A percentile compares a stretch with the other conserved stretches of the same genome.
Evolutionary conservation across 1,140 invertebrate species (phyloP).

Genomic region (Trachelipus rathkii): DNA sequence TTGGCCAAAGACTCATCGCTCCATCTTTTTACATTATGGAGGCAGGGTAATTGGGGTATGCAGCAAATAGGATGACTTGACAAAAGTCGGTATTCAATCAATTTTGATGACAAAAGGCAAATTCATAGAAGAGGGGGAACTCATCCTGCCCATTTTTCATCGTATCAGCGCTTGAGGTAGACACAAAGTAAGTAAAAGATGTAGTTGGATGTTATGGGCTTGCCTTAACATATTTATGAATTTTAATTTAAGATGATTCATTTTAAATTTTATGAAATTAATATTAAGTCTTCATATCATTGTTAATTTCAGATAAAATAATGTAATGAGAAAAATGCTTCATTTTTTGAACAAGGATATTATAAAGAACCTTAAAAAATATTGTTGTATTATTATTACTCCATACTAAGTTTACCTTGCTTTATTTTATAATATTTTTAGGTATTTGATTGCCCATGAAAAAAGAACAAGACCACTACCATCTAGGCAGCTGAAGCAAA

Average conservation of each 20-base stretch:
- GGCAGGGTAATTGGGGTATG: constrained; percentile 72
- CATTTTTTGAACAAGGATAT: too few relatives aligned
- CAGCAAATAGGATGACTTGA: constrained; percentile 62
- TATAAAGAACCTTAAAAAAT: too few relatives aligned
- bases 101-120: constrained; percentile 61
- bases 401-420: too few relatives aligned
- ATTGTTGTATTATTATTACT: too few relatives aligned
- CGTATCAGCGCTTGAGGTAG: constrained; percentile 41
- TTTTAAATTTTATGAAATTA: too few relatives aligned
- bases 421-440: too few relatives aligned
- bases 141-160: constrained; percentile 61
- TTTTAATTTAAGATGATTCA: too few relatives aligned
- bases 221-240: too few relatives aligned
- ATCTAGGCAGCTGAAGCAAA: constrained; percentile 16
- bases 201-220: too few relatives aligned
- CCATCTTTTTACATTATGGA: constrained; percentile 48
- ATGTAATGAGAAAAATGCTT: too few relatives aligned
- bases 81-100: constrained; percentile 50
- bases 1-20: constrained; percentile 48
- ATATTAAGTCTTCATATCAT: too few relatives aligned
- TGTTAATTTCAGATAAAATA: too few relatives aligned
- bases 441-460: constrained; percentile 32
- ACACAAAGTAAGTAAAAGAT: constrained; percentile 57
- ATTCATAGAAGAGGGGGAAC: constrained; percentile 63
- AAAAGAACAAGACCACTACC: constrained; percentile 26